phyloP scores from a whole-genome alignment of 1,140 invertebrate species.

The Luehdorfia chinensis region DNA sequence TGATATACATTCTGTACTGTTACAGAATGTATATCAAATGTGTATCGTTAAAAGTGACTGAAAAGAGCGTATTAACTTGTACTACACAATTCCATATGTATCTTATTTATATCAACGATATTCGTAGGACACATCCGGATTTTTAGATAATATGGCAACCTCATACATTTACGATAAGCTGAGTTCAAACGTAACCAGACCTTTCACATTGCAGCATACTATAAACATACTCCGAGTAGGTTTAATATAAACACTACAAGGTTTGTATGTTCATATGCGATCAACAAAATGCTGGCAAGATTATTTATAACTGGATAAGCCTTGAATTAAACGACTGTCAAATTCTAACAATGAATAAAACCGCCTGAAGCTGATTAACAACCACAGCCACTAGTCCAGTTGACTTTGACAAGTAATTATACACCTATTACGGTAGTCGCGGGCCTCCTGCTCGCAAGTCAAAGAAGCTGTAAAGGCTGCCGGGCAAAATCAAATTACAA shows the following conservation, averaged over 20 bases:
- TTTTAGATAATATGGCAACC: constrained; percentile 4
- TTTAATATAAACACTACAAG: not conserved
- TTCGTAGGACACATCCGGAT: not conserved
- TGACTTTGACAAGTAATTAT: no score
- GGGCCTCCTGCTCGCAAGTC: no score
- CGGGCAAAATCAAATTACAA: no score
- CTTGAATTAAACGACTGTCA: not conserved
- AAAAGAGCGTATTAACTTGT: no score
- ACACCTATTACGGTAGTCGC: no score
- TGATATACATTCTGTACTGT: no score
- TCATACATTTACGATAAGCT: not conserved
- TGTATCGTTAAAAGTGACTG: no score
- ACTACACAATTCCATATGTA: no score
- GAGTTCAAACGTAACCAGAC: constrained; percentile 12
- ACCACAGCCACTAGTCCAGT: no score
- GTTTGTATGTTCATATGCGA: constrained; percentile 2
- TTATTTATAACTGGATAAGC: constrained; percentile 3
- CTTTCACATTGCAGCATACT: constrained; percentile 3
- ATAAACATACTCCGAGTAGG: not conserved
- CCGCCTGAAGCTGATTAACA: no score
- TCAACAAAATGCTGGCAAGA: constrained; percentile 4
- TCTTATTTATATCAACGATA: not conserved
- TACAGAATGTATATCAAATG: no score
- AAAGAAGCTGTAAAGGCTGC: no score
- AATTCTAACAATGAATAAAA: not conserved